Percentiles rank a stretch among this genome's conserved stretches.
Evolutionary conservation across 2,113 vertebrate genomes (phyloP).

Genomic region (Acanthochromis polyacanthus): DNA sequence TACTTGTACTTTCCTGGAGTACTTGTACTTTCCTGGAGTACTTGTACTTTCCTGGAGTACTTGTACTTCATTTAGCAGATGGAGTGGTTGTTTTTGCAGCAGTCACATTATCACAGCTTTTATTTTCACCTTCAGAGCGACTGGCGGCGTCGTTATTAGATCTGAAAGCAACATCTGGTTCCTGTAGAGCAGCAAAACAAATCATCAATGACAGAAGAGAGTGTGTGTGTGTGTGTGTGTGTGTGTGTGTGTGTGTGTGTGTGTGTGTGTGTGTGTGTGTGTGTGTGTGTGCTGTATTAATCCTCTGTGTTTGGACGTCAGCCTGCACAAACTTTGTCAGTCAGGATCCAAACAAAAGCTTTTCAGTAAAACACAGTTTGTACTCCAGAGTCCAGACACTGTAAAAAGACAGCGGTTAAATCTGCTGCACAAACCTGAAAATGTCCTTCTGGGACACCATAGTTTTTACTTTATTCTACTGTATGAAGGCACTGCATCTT

Average conservation of each 20-base stretch:
- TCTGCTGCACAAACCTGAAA: no score
- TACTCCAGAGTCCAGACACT: slow-evolving; percentile 1
- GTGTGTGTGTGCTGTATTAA: slow-evolving; percentile 42
- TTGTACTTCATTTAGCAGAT: no score
- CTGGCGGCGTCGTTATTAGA: slow-evolving; percentile 38
- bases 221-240: slow-evolving; percentile 11
- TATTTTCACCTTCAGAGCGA: slow-evolving; percentile 12
- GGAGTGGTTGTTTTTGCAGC: neutral
- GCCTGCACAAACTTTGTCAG: slow-evolving; percentile 46
- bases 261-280: slow-evolving; percentile 4
- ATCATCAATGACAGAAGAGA: slow-evolving; percentile 38
- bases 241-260: no score
- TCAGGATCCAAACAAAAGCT: slow-evolving; percentile 47
- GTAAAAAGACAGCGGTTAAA: slow-evolving; percentile 7
- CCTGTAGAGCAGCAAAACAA: slow-evolving; percentile 48
- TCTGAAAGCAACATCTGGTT: slow-evolving; percentile 54
- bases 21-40: no score
- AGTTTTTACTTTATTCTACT: no score
- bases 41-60: no score
- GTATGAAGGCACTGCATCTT: no score
- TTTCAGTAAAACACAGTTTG: slow-evolving; percentile 16
- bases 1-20: no score
- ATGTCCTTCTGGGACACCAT: no score
- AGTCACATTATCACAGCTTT: neutral
- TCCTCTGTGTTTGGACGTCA: slow-evolving; percentile 47